Evolutionary conservation across 2,113 vertebrate species (phyloP), one percentile per base, ranked within the genome.

Genomic region (Pheucticus melanocephalus): DNA sequence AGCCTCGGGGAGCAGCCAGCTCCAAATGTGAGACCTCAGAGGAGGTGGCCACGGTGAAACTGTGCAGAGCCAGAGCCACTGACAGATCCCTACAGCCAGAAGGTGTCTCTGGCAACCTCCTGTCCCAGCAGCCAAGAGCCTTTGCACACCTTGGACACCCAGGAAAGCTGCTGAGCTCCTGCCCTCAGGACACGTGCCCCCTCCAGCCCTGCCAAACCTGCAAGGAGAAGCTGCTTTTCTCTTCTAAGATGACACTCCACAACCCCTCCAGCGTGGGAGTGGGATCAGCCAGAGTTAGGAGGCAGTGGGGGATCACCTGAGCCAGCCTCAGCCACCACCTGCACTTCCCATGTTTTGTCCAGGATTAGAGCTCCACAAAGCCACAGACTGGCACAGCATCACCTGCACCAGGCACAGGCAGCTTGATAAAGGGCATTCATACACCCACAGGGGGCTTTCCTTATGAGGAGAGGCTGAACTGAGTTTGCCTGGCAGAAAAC

Each of bases 1-100:
- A 44, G 68, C 21, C 40, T 11, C 15, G 0, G 8, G 33, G 10
- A 35, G n/a, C 0, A 0, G 24, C 16, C 27, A 5, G 30, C 4
- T 35, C 11, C 11, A 31, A 39, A 28, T 30, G 60, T 54, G 6
- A 82, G 53, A 3, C n/a, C 57, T 25, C 8, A 14, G 59, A 64
- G 64, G 45, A 85, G 54, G 2, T 3, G 11, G 48, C 24, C 73
- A 30, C 47, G 13, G 76, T 0, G 4, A 13, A 25, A 25, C 24
- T 2, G 7, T 68, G 69, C 68, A 88, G 50, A 57, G n/a, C 9
- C 51, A 77, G 63, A 64, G 17, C 17, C 42, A 4, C 79, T 22
- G 5, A 3, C 5, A 56, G 37, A 37, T 9, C 60, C 47, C 31
- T 5, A 8, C 5, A 30, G 59, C 20, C 37, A 21, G 1, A 35